Evolutionary conservation across 2,888 invertebrate species (phyloP).

Genomic region (Antheraea yamamai): DNA sequence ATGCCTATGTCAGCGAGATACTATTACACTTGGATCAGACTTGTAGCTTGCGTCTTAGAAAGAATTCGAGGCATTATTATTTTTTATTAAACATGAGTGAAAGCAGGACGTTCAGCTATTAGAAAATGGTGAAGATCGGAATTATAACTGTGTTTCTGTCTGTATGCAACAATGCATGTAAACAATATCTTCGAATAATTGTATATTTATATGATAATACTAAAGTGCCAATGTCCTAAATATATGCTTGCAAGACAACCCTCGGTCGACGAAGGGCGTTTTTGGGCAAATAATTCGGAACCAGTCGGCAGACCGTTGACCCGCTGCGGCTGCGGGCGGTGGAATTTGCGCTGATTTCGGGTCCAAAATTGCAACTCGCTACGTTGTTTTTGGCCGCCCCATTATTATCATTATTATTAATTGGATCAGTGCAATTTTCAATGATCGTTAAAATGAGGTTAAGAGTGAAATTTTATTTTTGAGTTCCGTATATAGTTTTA

Average conservation of each 20-base stretch:
- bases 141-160: not conserved
- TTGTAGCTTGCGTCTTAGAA: too few relatives aligned
- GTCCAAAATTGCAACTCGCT: constrained; percentile 72
- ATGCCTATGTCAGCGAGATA: too few relatives aligned
- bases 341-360: constrained; percentile 74
- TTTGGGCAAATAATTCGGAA: constrained; percentile 71
- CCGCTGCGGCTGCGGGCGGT: constrained; percentile 50
- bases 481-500: constrained; percentile 46
- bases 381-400: constrained; percentile 69
- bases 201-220: not conserved
- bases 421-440: constrained; percentile 71
- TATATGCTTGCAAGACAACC: constrained; percentile 41
- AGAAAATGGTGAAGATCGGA: not conserved
- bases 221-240: constrained; percentile 41
- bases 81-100: too few relatives aligned
- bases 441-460: constrained; percentile 57
- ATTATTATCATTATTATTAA: constrained; percentile 71
- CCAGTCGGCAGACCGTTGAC: constrained; percentile 66
- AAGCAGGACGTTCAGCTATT: not conserved
- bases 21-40: too few relatives aligned
- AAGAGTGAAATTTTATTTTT: constrained; percentile 36
- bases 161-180: not conserved
- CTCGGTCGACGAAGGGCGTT: constrained; percentile 52
- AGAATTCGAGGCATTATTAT: too few relatives aligned
- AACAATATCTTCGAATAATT: not conserved